Conservation (phyloP, 1,140 invertebrate species). For the Zaprionus davidi region DNA sequence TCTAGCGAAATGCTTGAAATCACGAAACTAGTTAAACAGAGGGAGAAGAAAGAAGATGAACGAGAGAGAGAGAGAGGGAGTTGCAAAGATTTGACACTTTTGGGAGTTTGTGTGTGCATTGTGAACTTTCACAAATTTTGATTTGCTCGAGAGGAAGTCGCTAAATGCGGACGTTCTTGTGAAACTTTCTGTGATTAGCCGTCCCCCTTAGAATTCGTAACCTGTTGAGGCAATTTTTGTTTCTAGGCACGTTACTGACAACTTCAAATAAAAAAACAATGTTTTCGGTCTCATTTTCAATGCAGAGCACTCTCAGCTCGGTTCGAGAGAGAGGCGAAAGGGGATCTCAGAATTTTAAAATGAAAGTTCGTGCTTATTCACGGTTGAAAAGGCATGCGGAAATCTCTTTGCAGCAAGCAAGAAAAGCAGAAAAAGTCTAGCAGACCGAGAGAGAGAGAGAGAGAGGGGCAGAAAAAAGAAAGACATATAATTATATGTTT, state of each 20-base stretch:
- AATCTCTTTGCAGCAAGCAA: conserved; percentile 45
- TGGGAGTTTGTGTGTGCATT: conserved; percentile 3
- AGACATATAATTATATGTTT: conserved; percentile 50
- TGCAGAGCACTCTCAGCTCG: neutral
- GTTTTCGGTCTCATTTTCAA: conserved; percentile 1
- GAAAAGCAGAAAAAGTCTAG: conserved; percentile 51
- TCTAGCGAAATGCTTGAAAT: neutral
- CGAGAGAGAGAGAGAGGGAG: neutral
- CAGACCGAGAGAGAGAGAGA: conserved; percentile 36
- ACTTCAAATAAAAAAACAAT: neutral
- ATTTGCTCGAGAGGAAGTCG: neutral
- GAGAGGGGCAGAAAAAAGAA: neutral
- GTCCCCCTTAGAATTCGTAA: neutral
- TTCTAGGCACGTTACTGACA: neutral
- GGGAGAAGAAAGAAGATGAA: neutral
- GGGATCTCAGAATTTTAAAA: conserved; percentile 68
- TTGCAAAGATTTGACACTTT: conserved; percentile 3
- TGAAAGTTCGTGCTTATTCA: conserved; percentile 81
- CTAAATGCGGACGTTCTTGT: neutral
- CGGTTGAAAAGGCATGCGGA: conserved; percentile 81
- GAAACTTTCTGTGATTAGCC: neutral
- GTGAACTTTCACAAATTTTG: conserved; percentile 1
- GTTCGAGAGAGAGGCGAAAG: neutral
- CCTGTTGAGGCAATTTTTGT: neutral
- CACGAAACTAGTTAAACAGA: neutral